phyloP scores from a whole-genome alignment of 2,113 vertebrate genomes.

The Leucoraja erinaceus region DNA sequence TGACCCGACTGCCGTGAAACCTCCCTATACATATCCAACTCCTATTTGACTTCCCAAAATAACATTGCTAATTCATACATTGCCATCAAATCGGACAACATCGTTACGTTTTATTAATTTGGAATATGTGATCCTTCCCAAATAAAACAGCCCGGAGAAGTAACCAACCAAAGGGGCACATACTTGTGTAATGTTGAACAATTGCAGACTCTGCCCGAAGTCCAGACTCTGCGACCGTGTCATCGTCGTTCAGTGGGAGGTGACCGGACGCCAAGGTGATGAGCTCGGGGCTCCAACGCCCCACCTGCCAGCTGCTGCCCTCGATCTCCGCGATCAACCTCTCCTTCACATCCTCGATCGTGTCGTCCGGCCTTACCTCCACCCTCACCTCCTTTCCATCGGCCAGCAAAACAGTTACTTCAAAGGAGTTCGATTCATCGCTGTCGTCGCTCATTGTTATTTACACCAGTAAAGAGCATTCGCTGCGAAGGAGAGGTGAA shows the following conservation, averaged over 20 bases:
- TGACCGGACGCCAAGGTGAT: not conserved
- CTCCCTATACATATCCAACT: too few relatives aligned
- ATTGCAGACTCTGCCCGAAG: not conserved
- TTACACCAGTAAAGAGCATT: not conserved
- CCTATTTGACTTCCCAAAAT: too few relatives aligned
- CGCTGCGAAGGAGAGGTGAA: too few relatives aligned
- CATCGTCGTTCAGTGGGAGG: not conserved
- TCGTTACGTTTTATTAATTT: not conserved
- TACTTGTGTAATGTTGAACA: not conserved
- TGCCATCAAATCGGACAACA: too few relatives aligned
- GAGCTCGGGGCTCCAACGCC: not conserved
- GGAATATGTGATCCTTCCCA: not conserved
- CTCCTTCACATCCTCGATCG: constrained; percentile 4
- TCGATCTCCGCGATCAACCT: not conserved
- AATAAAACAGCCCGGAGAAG: not conserved
- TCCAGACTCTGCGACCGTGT: constrained; percentile 17
- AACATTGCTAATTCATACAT: too few relatives aligned
- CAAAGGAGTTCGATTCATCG: not conserved
- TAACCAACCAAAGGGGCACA: not conserved
- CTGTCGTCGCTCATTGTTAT: not conserved
- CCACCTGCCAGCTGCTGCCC: too few relatives aligned
- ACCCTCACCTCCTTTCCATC: not conserved
- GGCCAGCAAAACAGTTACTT: not conserved
- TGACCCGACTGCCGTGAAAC: too few relatives aligned
- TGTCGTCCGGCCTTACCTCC: not conserved